Percentiles rank a stretch among this genome's conserved stretches.
These are phyloP conservation scores for Watsonalla cultraria DNA, from an alignment of 2,888 invertebrate genomes.

Conservation along the genomic window DNA sequence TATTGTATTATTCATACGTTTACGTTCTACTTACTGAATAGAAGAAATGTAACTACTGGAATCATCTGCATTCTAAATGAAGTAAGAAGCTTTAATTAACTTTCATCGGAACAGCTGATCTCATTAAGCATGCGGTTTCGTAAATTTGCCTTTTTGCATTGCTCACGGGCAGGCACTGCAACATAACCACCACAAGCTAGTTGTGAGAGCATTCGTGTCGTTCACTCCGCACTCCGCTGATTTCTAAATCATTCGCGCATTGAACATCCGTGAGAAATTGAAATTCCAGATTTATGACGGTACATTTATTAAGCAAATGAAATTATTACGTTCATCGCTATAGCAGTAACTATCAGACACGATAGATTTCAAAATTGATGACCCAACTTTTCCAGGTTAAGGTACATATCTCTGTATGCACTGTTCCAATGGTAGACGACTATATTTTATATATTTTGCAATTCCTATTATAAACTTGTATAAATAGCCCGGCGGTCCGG, in stretches of 20 bases:
- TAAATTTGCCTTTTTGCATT: constrained; percentile 39
- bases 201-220: constrained; percentile 49
- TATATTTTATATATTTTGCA: too few relatives aligned
- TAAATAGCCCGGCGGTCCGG: not conserved
- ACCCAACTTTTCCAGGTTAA: not conserved
- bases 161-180: constrained; percentile 28
- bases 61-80: constrained; percentile 19
- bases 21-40: too few relatives aligned
- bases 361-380: not conserved
- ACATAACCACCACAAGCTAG: constrained; percentile 24
- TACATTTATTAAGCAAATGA: constrained; percentile 31
- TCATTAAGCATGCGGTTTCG: constrained; percentile 52
- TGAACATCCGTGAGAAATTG: constrained; percentile 58
- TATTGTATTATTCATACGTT: too few relatives aligned
- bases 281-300: constrained; percentile 50
- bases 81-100: constrained; percentile 49
- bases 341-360: not conserved
- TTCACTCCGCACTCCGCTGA: constrained; percentile 46
- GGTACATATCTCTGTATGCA: too few relatives aligned
- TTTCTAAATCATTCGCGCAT: constrained; percentile 53
- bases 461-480: not conserved
- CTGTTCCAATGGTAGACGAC: too few relatives aligned
- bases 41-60: not conserved
- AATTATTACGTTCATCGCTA: not conserved
- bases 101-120: constrained; percentile 61